Percentiles rank a stretch among this genome's conserved stretches.
These are phyloP conservation scores for Nudaria mundana DNA, from an alignment of 2,888 invertebrate species.

Conservation along the genomic window DNA sequence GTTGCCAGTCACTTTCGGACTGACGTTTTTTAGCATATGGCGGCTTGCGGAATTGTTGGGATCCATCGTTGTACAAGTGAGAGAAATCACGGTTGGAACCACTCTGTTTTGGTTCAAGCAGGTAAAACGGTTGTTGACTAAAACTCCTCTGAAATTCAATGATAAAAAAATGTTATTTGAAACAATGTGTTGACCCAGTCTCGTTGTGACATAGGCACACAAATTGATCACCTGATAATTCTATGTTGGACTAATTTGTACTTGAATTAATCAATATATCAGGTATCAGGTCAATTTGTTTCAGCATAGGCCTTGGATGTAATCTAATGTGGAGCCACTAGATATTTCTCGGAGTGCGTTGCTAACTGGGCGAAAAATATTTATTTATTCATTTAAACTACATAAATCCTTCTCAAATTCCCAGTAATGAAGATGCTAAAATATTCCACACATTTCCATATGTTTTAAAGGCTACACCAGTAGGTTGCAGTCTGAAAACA, in stretches of 20 bases:
- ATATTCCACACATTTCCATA: constrained; percentile 1
- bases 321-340: constrained; percentile 16
- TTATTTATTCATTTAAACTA: too few species aligned
- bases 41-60: constrained; percentile 17
- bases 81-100: constrained; percentile 34
- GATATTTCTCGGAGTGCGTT: background rate
- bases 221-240: constrained; percentile 12
- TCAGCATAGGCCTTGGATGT: constrained; percentile 14
- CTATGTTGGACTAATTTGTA: constrained; percentile 7
- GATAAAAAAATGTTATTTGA: constrained; percentile 29
- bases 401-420: constrained; percentile 6
- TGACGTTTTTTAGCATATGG: constrained; percentile 43
- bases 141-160: constrained; percentile 57
- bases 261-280: constrained; percentile 14
- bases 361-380: constrained; percentile 10
- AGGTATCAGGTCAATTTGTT: constrained; percentile 12
- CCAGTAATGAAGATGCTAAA: background rate
- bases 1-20: constrained; percentile 36
- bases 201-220: constrained; percentile 6
- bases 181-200: constrained; percentile 16
- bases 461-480: background rate
- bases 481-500: constrained; percentile 1
- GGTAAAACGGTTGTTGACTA: constrained; percentile 34
- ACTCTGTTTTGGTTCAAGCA: constrained; percentile 25
- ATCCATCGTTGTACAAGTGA: constrained; percentile 40